Base-by-base conservation (phyloP, 2,888 invertebrate genomes). In the Drosophila kuntzei region DNA sequence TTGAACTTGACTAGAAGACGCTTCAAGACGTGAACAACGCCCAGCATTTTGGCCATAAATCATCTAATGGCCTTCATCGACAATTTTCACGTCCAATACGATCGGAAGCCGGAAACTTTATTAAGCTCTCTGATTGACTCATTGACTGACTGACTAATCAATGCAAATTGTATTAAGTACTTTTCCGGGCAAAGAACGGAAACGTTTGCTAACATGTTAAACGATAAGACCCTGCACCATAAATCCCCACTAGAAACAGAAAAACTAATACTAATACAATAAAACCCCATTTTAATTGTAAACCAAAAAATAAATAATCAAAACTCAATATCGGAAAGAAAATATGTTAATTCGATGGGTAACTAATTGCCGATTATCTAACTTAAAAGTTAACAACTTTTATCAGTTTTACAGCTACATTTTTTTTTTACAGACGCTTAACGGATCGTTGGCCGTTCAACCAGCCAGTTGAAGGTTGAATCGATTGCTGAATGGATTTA, bases 101-200 rank as follows among this genome's bases (percentile, higher is more conserved):
- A 59, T 66, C 80, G 79, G 80, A 83, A 81, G 76, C 73, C 84
- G 81, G 81, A 81, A 83, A 60, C 43, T 61, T 29, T 39, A 27
- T 14, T 8, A 41, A 59, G 14, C 20, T 39, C 20, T 25, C 14
- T 16, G 29, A 36, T 32, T 32, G 34, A 44, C 41, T 29, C 18
- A 36, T 18, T 9, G 25, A 27, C 37, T 29, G 34, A 32, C 32
- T 57, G 57, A 70, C 67, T 71, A 82, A 83, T 67, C 61, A 67
- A 78, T 78, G 63, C 54, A 32, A 70, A 76, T 68, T 73, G 41
- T 37, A 65, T 75, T 58, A 16, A 37, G 47, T 61, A 47, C 43
- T 77, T 78, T 82, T 76, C 72, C 80, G 64, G 57, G 47, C 39
- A 20, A 25, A 68, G 55, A 72, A 65, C 76, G 68, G 76, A 76